Evolutionary conservation across 2,797 vertebrate species (phyloP), one percentile per base, ranked within the genome.

Genomic region (Acanthornis magna): DNA sequence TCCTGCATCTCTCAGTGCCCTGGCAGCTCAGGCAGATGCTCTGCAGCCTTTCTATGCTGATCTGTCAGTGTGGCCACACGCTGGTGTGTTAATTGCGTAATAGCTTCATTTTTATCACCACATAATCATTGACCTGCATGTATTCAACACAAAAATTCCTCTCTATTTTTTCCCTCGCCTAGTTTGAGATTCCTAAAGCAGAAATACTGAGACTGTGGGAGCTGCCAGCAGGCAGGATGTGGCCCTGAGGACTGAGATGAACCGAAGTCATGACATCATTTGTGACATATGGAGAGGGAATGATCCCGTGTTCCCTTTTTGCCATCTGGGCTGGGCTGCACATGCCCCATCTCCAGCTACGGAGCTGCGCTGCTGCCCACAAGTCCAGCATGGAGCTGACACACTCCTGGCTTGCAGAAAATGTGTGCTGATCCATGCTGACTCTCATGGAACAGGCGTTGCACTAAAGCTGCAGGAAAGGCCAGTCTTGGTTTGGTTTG

Each of bases 381-480:
- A 26, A 62, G 19, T 38, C 70, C 85, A 65, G 1, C 2, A 1
- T 9, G 42, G 54, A 61, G 42, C 66, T 84, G 54, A 36, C 0
- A 1, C 38, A 10, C 58, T 74, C 22, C 61, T 91, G 80, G 53
- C 80, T 75, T 4, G 0, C 17, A 30, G 21, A 11, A 54, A 53
- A 21, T 1, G 14, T 60, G 38, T 19, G 3, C 23, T 77, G 66
- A 26, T 60, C 65, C 15, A 1, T 2, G 4, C 36, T 71, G 77
- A 13, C 26, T 74, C 47, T 8, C 1, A 0, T 47, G 87, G 63
- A 15, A 42, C 72, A 16, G 0, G 1, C 0, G 0, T 54, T 72
- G 75, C 34, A 8, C 32, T 11, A 50, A 34, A 34, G 23, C 47
- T 76, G 43, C 32, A 73, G 70, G 16, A 48, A 14, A 87, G 20